A percentile compares a stretch with the other conserved stretches of the same genome.
Conservation (phyloP, 2,888 invertebrate species). For the Lasioglossum malachurum region DNA sequence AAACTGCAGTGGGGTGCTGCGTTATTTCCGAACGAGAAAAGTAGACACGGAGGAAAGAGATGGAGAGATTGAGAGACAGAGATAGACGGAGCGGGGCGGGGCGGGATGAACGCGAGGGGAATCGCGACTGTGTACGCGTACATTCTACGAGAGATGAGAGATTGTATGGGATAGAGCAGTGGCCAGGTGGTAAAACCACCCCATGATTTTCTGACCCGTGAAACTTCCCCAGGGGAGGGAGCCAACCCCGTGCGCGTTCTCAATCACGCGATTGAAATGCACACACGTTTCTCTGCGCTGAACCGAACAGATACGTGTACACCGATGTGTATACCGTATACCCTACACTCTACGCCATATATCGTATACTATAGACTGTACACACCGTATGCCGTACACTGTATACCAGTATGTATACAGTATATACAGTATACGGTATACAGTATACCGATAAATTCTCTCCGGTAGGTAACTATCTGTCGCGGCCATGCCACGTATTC, state of each 20-base stretch:
- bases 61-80: conserved; percentile 7
- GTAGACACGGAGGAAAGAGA: conserved; percentile 4
- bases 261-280: conserved; percentile 72
- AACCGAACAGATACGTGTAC: conserved; percentile 63
- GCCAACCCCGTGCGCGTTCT: conserved; percentile 50
- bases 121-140: conserved; percentile 25
- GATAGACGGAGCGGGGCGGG: not conserved
- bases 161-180: conserved; percentile 52
- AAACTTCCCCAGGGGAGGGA: conserved; percentile 64
- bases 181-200: conserved; percentile 80
- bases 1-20: conserved; percentile 75
- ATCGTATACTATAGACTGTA: not conserved
- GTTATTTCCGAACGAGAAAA: conserved; percentile 73
- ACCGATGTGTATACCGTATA: conserved; percentile 12
- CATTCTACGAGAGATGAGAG: conserved; percentile 21
- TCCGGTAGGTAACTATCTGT: conserved; percentile 41
- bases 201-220: conserved; percentile 80
- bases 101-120: conserved; percentile 44
- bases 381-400: not conserved
- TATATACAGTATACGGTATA: conserved; percentile 14
- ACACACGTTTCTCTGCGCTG: conserved; percentile 64
- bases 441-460: conserved; percentile 54
- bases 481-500: conserved; percentile 35
- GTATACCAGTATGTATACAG: not conserved
- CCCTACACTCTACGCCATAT: not conserved